Evolutionary conservation across 1,140 invertebrate species (phyloP), one percentile per base, ranked within the genome.

Genomic region (Drosophila saltans): DNA sequence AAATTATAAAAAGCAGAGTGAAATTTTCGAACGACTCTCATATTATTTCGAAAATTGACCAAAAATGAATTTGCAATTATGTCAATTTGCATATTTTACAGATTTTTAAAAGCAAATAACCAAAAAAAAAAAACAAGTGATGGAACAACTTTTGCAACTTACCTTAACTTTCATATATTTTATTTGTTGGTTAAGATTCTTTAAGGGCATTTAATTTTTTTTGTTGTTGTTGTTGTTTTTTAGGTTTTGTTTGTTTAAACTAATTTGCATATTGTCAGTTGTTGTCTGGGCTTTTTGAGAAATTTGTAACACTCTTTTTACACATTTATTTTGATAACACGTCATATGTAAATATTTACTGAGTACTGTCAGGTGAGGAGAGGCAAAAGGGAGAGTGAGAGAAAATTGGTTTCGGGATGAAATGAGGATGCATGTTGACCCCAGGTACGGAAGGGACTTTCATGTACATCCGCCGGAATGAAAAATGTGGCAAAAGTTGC

Each of bases 261-360:
- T 69, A 81, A 86, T 85, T 85, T 85, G 75, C 81, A 86, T 86
- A 72, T 52, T 57, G 33, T 69, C 64, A 62, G 40, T 74, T 74
- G 36, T 26, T 36, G 10, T 52, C 60, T 58, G 40, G 55, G 10
- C 55, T 64, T 66, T 63, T 39, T 66, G 66, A 9, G 73, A 33
- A 41, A 81, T 72, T 75, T 69, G 59, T 65, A 69, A 70, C 59
- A 76, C 68, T 59, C 72, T 76, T 69, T 60, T 68, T 76, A 65
- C 59, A 75, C 67, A 63, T 76, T 68, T 69, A 72, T 75, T 81
- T 81, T 81, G 68, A 85, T 85, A 81, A 66, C 82, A 75, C 83
- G 70, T 86, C 83, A 78, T 71, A 88, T 88, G 83, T 81, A 85
- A 82, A 85, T 85, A 66, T 73, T 70, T 58, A 16, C 21, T 40